Evolutionary conservation across 2,797 vertebrate genomes (phyloP).

Genomic region (Thamnophis elegans): DNA sequence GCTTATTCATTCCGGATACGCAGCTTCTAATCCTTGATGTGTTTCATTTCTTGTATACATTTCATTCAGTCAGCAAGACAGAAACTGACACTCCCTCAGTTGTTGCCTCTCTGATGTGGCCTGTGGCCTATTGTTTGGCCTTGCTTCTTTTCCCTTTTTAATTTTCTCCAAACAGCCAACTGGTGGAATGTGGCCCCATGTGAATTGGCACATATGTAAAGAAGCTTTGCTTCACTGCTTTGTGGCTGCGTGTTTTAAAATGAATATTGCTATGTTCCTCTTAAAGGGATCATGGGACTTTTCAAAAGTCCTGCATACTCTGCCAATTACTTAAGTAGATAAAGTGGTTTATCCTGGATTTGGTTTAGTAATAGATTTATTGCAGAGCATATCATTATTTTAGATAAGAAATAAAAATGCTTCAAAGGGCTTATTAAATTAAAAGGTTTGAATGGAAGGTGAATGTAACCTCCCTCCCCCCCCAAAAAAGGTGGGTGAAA

Average conservation of each 20-base stretch:
- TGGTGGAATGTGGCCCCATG: background rate
- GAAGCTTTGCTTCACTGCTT: background rate
- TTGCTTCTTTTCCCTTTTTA: background rate
- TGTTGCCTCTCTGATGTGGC: background rate
- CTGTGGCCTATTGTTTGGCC: background rate
- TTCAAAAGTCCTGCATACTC: slow-evolving; percentile 30
- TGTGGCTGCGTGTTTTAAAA: slow-evolving; percentile 12
- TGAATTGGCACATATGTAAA: background rate
- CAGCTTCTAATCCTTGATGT: background rate
- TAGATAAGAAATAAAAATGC: slow-evolving; percentile 32
- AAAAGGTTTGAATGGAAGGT: slow-evolving; percentile 22
- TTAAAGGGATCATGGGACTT: background rate
- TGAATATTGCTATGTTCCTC: background rate
- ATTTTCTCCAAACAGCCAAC: background rate
- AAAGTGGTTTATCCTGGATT: slow-evolving; percentile 17
- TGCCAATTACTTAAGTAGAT: slow-evolving; percentile 22
- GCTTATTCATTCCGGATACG: background rate
- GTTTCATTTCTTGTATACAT: background rate
- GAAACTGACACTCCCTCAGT: background rate
- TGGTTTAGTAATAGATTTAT: slow-evolving; percentile 26
- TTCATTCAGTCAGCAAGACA: background rate
- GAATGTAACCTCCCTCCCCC: background rate
- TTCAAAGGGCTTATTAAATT: slow-evolving; percentile 39
- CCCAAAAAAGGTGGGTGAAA: background rate
- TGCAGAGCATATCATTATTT: slow-evolving; percentile 32